Evolutionary conservation across 1,140 invertebrate species (phyloP), one percentile per base, ranked within the genome.

Genomic region (Drosophila bocki): DNA sequence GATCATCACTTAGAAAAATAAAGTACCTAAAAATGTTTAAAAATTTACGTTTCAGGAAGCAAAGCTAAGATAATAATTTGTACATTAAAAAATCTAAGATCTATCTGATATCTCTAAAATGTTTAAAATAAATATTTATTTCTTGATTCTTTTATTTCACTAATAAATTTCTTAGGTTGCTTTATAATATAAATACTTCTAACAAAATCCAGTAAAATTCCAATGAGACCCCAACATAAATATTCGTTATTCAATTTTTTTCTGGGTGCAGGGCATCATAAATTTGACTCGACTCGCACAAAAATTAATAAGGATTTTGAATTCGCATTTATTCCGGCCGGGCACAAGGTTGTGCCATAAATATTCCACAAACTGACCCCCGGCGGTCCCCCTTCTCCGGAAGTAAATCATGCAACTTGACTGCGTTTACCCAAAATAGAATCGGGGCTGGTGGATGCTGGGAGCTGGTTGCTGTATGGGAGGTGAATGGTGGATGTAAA

Each of bases 401-500:
- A 87, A 91, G 76, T 90, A 82, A 90, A 90, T 90, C 86, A 90
- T 87, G 63, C 76, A 80, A 75, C 79, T 80, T 87, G 75, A 87
- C 70, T 87, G 79, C 79, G 71, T 35, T 71, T 71, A 47, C 72
- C 58, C 65, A 50, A 76, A 80, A 78, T 48, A 72, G 53, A 72
- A 39, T 47, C 51, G 53, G 56, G 57, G 41, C 8, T 32, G 42
- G 17, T 29, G 53, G 17, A 33, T 17, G 19, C 15, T 37, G 33
- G 12, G 15, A 12, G 26, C 13, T 32, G 44, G 33, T 5, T 17
- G 19, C 32, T 33, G 39, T 50, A 37, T 42, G 3, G 51, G 8
- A 7, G 35, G 22, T 44, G n/a, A 33, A 15, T 35, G 33, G 41
- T 39, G 47, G 37, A 76, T 79, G 75, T 79, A 80, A 75, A 76